A percentile compares a stretch with the other conserved stretches of the same genome.
Conservation (phyloP, 1,140 invertebrate species). For the Temnothorax curvispinosus region DNA sequence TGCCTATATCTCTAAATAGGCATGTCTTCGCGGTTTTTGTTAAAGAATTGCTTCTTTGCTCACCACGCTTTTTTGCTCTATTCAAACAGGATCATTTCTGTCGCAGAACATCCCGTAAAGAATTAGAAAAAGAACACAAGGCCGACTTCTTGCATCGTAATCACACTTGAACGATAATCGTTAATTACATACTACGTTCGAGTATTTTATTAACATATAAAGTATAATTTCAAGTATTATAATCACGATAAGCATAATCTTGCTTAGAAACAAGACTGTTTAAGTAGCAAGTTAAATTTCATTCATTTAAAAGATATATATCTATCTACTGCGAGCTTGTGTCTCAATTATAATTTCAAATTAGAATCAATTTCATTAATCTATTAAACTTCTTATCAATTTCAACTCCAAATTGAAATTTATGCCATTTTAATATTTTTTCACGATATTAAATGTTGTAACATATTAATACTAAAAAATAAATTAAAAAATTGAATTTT, state of each 20-base stretch:
- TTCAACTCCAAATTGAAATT: neutral
- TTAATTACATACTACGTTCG: slow-evolving; percentile 32
- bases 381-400: neutral
- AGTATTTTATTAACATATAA: slow-evolving; percentile 56
- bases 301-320: neutral
- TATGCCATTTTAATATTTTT: neutral
- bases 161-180: slow-evolving; percentile 61
- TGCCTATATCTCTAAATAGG: neutral
- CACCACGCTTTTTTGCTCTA: neutral
- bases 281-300: neutral
- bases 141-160: slow-evolving; percentile 51
- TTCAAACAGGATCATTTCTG: slow-evolving; percentile 1
- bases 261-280: neutral
- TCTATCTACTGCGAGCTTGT: neutral
- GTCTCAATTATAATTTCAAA: neutral
- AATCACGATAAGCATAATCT: neutral
- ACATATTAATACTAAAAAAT: neutral
- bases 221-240: slow-evolving; percentile 28
- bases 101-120: neutral
- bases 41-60: neutral
- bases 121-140: slow-evolving; percentile 14
- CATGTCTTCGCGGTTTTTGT: neutral
- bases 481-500: neutral
- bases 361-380: neutral
- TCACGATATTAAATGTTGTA: neutral